Percentiles rank a stretch among this genome's conserved stretches.
Evolutionary conservation across 2,797 vertebrate species (phyloP).

Genomic region (Tamandua tetradactyla): DNA sequence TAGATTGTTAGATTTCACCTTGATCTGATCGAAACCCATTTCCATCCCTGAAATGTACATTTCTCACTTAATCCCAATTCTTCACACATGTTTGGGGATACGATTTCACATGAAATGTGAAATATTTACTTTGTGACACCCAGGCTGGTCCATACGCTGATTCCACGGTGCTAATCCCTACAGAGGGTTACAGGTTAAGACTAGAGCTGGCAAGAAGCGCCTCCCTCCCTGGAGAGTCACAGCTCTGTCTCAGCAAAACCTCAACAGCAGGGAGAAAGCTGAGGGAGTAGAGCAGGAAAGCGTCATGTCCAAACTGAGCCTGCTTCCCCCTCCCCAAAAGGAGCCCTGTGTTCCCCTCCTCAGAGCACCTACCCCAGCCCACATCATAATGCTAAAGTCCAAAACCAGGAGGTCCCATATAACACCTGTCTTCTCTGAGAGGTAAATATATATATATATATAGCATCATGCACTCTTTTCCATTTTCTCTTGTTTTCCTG

Average conservation of each 20-base stretch:
- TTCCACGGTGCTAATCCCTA: constrained; percentile 47
- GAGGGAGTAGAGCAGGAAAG: not conserved
- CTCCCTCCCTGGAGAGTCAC: not conserved
- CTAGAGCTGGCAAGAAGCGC: not conserved
- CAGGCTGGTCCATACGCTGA: not conserved
- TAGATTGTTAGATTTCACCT: not conserved
- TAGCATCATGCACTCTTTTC: rapidly evolving
- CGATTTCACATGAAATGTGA: constrained; percentile 77
- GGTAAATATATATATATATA: not conserved
- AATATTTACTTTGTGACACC: constrained; percentile 70
- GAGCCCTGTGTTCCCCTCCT: not conserved
- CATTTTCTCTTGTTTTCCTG: not conserved
- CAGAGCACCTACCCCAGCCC: not conserved
- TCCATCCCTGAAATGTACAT: constrained; percentile 43
- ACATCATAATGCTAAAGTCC: not conserved
- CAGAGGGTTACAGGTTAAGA: not conserved
- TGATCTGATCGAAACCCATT: not conserved
- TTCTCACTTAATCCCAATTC: constrained; percentile 74
- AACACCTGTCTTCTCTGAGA: not conserved
- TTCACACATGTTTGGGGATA: constrained; percentile 72
- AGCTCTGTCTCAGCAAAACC: not conserved
- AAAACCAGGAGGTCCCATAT: not conserved
- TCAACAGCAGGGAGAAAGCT: not conserved
- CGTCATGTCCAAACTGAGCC: not conserved
- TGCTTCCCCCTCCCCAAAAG: not conserved